Conservation (phyloP, 2,888 invertebrate species). For the Cactoblastis cactorum region DNA sequence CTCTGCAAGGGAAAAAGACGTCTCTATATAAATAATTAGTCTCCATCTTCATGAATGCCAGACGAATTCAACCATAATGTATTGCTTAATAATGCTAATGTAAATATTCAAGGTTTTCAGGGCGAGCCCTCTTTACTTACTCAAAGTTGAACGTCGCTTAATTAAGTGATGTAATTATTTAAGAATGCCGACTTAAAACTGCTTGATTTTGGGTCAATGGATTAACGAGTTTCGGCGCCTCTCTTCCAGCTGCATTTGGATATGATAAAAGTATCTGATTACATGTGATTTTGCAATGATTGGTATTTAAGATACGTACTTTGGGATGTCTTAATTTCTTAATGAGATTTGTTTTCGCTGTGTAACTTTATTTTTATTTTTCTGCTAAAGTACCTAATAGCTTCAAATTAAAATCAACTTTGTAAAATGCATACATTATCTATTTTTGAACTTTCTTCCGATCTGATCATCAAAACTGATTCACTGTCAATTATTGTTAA, state of each 20-base stretch:
- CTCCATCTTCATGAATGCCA: slow-evolving; percentile 7
- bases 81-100: slow-evolving; percentile 19
- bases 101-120: slow-evolving; percentile 19
- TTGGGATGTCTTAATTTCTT: slow-evolving; percentile 7
- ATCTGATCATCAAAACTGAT: no score
- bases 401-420: no score
- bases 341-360: not conserved
- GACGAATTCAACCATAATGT: slow-evolving; percentile 4
- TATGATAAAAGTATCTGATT: slow-evolving; percentile 15
- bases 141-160: slow-evolving; percentile 14
- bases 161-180: slow-evolving; percentile 20
- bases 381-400: no score
- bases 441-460: no score
- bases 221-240: slow-evolving; percentile 23
- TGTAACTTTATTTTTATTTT: not conserved
- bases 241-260: slow-evolving; percentile 9
- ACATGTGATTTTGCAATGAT: not conserved
- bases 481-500: no score
- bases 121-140: slow-evolving; percentile 14
- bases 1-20: no score
- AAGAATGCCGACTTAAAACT: slow-evolving; percentile 10
- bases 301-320: not conserved
- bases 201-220: slow-evolving; percentile 29
- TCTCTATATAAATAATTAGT: no score
- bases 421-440: no score